Percentiles rank a stretch among this genome's conserved stretches.
These are phyloP conservation scores for Amiota minor DNA, from an alignment of 2,888 invertebrate genomes.

Conservation along the genomic window DNA sequence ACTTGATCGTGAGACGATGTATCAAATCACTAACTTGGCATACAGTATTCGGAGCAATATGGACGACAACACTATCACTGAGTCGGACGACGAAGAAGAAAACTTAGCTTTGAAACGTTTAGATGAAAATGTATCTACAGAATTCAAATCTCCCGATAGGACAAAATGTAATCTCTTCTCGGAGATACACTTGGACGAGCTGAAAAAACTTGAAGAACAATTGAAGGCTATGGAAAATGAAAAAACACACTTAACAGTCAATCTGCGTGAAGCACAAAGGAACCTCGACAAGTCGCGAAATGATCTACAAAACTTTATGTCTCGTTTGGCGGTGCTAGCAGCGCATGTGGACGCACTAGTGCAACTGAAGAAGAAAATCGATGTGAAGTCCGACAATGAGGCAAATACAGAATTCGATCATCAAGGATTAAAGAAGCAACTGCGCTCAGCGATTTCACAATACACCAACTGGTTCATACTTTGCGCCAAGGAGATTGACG, in stretches of 20 bases:
- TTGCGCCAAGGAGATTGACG: slow-evolving; percentile 83
- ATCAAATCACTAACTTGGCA: slow-evolving; percentile 91
- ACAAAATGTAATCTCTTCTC: slow-evolving; percentile 90
- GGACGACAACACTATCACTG: slow-evolving; percentile 82
- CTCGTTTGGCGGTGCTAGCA: slow-evolving; percentile 83
- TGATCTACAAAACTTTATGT: slow-evolving; percentile 85
- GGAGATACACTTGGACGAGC: slow-evolving; percentile 95
- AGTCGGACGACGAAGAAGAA: slow-evolving; percentile 88
- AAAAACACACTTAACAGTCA: slow-evolving; percentile 79
- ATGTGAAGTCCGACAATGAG: slow-evolving; percentile 62
- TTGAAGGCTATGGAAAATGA: slow-evolving; percentile 90
- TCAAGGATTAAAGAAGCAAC: slow-evolving; percentile 73
- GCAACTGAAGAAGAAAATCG: slow-evolving; percentile 80
- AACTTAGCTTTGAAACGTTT: slow-evolving; percentile 76
- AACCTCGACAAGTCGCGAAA: slow-evolving; percentile 86
- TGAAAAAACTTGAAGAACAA: slow-evolving; percentile 94
- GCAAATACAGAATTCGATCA: slow-evolving; percentile 53
- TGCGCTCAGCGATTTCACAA: slow-evolving; percentile 75
- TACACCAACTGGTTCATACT: slow-evolving; percentile 85
- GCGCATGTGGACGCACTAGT: slow-evolving; percentile 87
- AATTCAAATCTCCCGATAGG: slow-evolving; percentile 78
- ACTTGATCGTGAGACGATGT: slow-evolving; percentile 91
- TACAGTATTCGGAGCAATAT: slow-evolving; percentile 87
- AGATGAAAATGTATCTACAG: slow-evolving; percentile 75
- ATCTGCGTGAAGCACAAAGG: slow-evolving; percentile 83